Conservation (phyloP, 2,113 vertebrate species). For the Zosterops lateralis region DNA sequence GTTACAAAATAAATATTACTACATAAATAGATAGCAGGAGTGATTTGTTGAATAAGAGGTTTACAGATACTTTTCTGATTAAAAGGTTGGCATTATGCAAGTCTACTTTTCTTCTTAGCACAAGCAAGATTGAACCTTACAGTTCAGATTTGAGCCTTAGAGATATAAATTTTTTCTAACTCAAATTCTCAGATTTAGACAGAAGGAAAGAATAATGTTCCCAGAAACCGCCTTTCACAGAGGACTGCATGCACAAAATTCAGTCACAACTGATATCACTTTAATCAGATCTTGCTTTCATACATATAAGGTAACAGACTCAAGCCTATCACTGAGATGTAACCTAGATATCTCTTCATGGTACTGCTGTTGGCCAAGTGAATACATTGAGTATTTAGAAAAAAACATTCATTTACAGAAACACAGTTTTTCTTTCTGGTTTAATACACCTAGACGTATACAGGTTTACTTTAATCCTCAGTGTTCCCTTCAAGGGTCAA, state of each 20-base stretch:
- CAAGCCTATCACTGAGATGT: not conserved
- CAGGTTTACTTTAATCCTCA: not conserved
- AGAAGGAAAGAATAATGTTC: not conserved
- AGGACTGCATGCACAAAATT: not conserved
- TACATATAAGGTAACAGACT: not conserved
- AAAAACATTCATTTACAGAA: not conserved
- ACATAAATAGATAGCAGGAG: not conserved
- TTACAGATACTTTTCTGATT: not conserved
- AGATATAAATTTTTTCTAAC: not conserved
- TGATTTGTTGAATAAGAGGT: not conserved
- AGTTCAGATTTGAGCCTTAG: not conserved
- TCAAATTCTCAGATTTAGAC: not conserved
- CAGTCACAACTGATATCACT: not conserved
- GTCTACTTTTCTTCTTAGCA: not conserved
- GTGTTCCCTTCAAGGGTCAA: not conserved
- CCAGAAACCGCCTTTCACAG: not conserved
- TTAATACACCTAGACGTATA: not conserved
- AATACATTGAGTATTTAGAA: not conserved
- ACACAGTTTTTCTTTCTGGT: not conserved
- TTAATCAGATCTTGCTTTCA: not conserved
- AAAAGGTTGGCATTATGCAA: not conserved
- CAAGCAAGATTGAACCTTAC: not conserved
- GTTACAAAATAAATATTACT: not conserved
- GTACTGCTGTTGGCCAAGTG: not conserved
- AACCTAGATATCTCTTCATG: not conserved